A percentile compares a stretch with the other conserved stretches of the same genome.
These are phyloP conservation scores for Columba livia DNA, from an alignment of 2,113 vertebrate species.

Conservation along the genomic window DNA sequence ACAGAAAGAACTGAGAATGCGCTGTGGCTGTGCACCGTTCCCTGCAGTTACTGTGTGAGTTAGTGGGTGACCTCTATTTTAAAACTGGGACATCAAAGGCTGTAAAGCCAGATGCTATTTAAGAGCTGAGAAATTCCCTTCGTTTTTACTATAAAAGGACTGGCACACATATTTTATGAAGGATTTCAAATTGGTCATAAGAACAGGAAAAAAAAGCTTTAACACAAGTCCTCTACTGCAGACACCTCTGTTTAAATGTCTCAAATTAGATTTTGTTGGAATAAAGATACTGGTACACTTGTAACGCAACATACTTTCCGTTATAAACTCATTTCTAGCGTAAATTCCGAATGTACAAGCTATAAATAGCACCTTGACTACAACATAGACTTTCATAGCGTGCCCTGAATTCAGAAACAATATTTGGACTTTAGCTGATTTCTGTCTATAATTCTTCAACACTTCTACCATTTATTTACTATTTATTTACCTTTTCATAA, in stretches of 20 bases:
- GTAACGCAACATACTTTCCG: constrained; percentile 37
- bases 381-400: neutral
- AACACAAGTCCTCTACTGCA: neutral
- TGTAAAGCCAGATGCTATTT: neutral
- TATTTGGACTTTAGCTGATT: neutral
- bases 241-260: constrained; percentile 31
- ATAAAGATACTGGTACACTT: constrained; percentile 28
- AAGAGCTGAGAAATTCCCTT: neutral
- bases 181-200: neutral
- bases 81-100: neutral
- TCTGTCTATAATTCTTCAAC: neutral
- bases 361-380: constrained; percentile 46
- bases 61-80: neutral
- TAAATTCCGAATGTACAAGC: constrained; percentile 13
- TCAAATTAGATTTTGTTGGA: constrained; percentile 46
- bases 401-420: neutral
- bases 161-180: neutral
- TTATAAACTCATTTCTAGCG: constrained; percentile 49
- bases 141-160: constrained; percentile 43
- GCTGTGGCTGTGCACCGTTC: neutral
- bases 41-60: neutral
- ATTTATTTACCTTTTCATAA: neutral
- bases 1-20: neutral
- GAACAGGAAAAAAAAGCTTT: neutral
- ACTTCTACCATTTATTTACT: neutral